phyloP scores from a whole-genome alignment of 2,888 invertebrate species.

The Heteropelma amictum region DNA sequence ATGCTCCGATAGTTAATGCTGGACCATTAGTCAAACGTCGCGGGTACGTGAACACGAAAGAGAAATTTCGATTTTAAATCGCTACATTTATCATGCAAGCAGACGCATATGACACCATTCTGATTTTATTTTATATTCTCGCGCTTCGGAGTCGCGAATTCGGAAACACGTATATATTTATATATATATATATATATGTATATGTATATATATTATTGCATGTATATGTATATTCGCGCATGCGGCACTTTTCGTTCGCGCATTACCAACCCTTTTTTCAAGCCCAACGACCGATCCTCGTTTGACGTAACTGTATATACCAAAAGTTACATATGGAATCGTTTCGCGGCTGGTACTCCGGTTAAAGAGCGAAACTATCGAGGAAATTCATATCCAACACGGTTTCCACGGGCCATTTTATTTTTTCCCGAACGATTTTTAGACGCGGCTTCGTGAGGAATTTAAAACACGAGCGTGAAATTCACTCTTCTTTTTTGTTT shows the following conservation, averaged over 20 bases:
- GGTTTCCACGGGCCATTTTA: not conserved
- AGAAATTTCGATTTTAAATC: constrained; percentile 78
- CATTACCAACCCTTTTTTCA: constrained; percentile 64
- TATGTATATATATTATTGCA: constrained; percentile 51
- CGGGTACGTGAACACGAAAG: constrained; percentile 75
- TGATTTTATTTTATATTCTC: constrained; percentile 76
- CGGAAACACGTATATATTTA: no score
- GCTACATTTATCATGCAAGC: constrained; percentile 78
- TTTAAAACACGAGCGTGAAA: not conserved
- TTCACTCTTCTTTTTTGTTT: no score
- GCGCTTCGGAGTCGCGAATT: constrained; percentile 58
- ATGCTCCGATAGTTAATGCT: constrained; percentile 77
- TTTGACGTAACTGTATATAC: constrained; percentile 13
- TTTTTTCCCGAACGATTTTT: not conserved
- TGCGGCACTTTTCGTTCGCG: constrained; percentile 36
- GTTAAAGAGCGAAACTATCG: constrained; percentile 37
- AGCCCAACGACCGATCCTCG: constrained; percentile 18
- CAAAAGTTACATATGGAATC: constrained; percentile 6
- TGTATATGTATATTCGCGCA: constrained; percentile 13
- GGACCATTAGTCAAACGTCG: constrained; percentile 77
- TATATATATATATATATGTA: constrained; percentile 50
- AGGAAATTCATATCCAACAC: constrained; percentile 20
- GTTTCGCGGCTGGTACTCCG: constrained; percentile 31
- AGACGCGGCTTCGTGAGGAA: not conserved
- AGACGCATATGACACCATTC: constrained; percentile 77